Conservation (phyloP, 2,797 vertebrate species). For the Ataeniobius toweri region DNA sequence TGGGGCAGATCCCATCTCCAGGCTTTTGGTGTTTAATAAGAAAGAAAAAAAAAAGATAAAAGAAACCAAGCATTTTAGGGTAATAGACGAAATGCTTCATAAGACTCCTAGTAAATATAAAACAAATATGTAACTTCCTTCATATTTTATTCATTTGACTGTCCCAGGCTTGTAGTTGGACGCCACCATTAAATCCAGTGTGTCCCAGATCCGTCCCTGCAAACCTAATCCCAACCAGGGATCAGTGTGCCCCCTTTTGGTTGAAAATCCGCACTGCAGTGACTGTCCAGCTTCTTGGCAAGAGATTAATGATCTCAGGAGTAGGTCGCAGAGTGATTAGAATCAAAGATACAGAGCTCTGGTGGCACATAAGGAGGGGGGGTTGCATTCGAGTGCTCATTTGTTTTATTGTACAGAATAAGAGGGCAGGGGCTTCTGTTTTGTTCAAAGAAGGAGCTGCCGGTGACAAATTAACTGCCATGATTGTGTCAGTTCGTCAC, state of each 20-base stretch:
- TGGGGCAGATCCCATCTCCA: constrained; percentile 34
- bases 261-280: constrained; percentile 37
- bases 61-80: not conserved
- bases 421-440: constrained; percentile 22
- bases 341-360: constrained; percentile 8
- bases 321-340: constrained; percentile 20
- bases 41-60: not conserved
- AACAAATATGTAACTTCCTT: constrained; percentile 7
- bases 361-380: constrained; percentile 1
- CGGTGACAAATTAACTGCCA: constrained; percentile 56
- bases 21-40: constrained; percentile 17
- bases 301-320: constrained; percentile 33
- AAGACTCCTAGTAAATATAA: not conserved
- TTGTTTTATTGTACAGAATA: constrained; percentile 21
- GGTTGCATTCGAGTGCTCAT: constrained; percentile 23
- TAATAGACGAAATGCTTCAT: not conserved
- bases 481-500: constrained; percentile 61
- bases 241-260: constrained; percentile 73
- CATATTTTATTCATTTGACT: not conserved
- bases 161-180: constrained; percentile 5
- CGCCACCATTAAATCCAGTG: constrained; percentile 6
- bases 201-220: not conserved
- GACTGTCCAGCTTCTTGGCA: constrained; percentile 17
- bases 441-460: constrained; percentile 34
- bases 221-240: constrained; percentile 47